Conservation (phyloP, 2,797 vertebrate species). For the Spheniscus humboldti region DNA sequence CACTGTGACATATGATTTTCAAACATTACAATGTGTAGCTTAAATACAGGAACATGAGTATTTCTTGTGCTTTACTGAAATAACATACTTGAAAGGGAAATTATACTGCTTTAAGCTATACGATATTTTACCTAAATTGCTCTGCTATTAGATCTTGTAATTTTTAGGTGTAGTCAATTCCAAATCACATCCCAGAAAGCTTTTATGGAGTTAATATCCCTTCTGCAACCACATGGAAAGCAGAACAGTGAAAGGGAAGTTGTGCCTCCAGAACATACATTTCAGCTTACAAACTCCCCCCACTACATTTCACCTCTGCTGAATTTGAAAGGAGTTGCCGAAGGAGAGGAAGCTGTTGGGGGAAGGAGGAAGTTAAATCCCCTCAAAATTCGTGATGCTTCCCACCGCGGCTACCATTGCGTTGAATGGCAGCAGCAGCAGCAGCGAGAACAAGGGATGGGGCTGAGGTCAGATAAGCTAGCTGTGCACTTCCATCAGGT, state of each 20-base stretch:
- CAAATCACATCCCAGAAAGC: not conserved
- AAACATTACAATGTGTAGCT: not conserved
- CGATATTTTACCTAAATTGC: not conserved
- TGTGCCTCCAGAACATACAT: not conserved
- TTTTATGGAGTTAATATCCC: not conserved
- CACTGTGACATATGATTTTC: not conserved
- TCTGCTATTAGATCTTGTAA: not conserved
- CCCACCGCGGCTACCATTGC: not conserved
- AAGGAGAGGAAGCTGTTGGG: not conserved
- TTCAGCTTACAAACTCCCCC: not conserved
- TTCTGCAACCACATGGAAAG: not conserved
- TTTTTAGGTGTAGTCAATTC: not conserved
- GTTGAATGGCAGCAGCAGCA: rapidly evolving
- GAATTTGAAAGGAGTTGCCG: not conserved
- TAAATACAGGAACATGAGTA: not conserved
- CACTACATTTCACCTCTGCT: not conserved
- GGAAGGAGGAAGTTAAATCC: not conserved
- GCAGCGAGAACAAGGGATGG: rapidly evolving
- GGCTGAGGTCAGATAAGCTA: not conserved
- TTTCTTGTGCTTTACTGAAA: not conserved
- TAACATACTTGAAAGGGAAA: not conserved
- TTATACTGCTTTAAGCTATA: not conserved
- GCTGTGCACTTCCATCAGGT: not conserved
- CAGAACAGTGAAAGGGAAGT: not conserved
- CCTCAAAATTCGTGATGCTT: not conserved